A percentile compares a stretch with the other conserved stretches of the same genome.
Conservation (phyloP, 2,113 vertebrate genomes). For the Acinonyx jubatus region DNA sequence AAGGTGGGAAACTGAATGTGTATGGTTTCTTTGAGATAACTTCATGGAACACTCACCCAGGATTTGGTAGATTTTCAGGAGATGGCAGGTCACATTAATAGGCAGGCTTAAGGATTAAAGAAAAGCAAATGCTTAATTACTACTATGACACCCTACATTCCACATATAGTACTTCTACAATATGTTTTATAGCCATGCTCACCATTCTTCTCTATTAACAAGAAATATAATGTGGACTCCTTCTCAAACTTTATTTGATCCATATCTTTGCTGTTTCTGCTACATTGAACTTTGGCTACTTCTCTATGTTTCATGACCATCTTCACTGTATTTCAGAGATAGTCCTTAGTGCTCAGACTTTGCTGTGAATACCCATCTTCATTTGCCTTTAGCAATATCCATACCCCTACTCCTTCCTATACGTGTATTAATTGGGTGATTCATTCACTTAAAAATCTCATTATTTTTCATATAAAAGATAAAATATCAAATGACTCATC, state of each 20-base stretch:
- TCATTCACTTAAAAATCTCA: conserved; percentile 29
- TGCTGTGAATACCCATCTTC: not conserved
- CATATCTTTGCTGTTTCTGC: not conserved
- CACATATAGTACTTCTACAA: not conserved
- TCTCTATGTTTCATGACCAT: not conserved
- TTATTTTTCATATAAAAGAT: not conserved
- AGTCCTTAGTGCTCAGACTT: not conserved
- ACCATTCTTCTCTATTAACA: not conserved
- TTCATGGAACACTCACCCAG: not conserved
- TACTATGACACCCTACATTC: not conserved
- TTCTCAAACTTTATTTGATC: not conserved
- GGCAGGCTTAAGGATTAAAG: not conserved
- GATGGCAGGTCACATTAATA: not conserved
- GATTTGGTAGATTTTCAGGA: not conserved
- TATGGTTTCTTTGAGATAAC: not conserved
- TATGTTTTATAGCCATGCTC: not conserved
- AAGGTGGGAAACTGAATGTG: not conserved
- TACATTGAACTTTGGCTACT: not conserved
- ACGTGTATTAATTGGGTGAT: not conserved
- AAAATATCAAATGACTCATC: not conserved
- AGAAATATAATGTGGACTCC: not conserved
- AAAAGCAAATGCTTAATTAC: not conserved
- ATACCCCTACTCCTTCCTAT: not conserved
- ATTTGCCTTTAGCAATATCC: not conserved
- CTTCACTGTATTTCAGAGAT: not conserved